Percentiles rank a stretch among this genome's conserved stretches.
These are phyloP conservation scores for Iguana delicatissima DNA, from an alignment of 2,797 vertebrate species.

Conservation along the genomic window DNA sequence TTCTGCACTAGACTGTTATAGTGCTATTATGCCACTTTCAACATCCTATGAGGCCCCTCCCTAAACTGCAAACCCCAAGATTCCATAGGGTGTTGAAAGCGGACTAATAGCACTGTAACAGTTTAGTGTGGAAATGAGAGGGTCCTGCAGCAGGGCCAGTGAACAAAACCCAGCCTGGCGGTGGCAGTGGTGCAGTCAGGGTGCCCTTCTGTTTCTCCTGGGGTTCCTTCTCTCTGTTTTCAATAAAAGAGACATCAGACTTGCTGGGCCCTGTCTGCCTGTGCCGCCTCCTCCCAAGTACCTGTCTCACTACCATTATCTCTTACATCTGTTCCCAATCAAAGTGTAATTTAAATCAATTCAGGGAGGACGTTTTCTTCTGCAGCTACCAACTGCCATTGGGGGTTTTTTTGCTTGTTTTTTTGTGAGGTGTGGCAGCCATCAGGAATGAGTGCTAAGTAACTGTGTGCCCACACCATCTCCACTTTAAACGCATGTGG, in stretches of 20 bases:
- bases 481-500: slow-evolving; percentile 28
- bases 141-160: not conserved
- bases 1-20: too few relatives aligned
- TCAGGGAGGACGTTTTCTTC: slow-evolving; percentile 48
- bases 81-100: too few relatives aligned
- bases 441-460: slow-evolving; percentile 35
- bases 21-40: too few relatives aligned
- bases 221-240: not conserved
- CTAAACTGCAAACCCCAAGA: too few relatives aligned
- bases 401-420: not conserved
- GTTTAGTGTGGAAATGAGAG: too few relatives aligned
- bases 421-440: slow-evolving; percentile 19
- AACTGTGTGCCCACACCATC: not conserved
- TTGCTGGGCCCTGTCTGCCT: slow-evolving; percentile 19
- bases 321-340: slow-evolving; percentile 72
- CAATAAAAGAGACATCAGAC: not conserved
- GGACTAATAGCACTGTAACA: too few relatives aligned
- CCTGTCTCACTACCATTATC: slow-evolving; percentile 49
- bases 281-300: not conserved
- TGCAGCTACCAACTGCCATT: slow-evolving; percentile 66
- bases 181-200: not conserved
- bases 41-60: too few relatives aligned
- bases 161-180: not conserved
- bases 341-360: slow-evolving; percentile 62
- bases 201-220: accelerated